phyloP scores from a whole-genome alignment of 2,797 vertebrate species.

The Crenichthys baileyi region DNA sequence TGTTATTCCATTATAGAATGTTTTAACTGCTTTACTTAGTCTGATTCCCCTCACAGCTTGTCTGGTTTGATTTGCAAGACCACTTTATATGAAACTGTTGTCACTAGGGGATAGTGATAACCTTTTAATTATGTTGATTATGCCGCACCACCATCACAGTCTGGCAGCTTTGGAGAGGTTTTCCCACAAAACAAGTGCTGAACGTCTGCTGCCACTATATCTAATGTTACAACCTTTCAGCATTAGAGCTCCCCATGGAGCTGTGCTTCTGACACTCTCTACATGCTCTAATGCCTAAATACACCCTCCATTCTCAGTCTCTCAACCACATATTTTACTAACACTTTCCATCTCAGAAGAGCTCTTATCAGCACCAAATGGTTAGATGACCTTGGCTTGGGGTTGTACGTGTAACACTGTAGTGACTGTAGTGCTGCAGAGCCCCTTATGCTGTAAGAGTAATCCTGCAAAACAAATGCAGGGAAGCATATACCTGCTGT shows the following conservation, averaged over 20 bases:
- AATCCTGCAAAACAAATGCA: constrained; percentile 46
- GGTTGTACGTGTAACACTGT: constrained; percentile 40
- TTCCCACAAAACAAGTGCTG: constrained; percentile 22
- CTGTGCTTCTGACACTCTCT: constrained; percentile 28
- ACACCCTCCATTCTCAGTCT: constrained; percentile 35
- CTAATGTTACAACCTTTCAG: constrained; percentile 38
- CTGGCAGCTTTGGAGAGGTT: constrained; percentile 41
- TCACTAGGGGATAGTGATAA: constrained; percentile 45
- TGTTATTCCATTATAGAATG: constrained; percentile 21
- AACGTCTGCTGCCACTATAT: constrained; percentile 29
- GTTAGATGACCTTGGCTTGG: constrained; percentile 61
- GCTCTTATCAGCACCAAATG: constrained; percentile 65
- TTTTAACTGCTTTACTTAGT: constrained; percentile 36
- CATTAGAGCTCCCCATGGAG: constrained; percentile 42
- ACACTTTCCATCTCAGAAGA: constrained; percentile 66
- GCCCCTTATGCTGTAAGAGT: constrained; percentile 62
- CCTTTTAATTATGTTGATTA: constrained; percentile 61
- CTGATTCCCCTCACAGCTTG: constrained; percentile 35
- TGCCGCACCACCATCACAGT: constrained; percentile 34
- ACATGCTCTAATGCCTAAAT: constrained; percentile 27
- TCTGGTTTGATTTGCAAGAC: constrained; percentile 22
- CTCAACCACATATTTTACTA: constrained; percentile 36
- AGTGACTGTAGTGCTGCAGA: constrained; percentile 31
- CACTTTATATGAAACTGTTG: constrained; percentile 31
- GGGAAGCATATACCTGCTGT: background rate